Evolutionary conservation across 2,113 vertebrate species (phyloP).

Genomic region (Aythya baeri): DNA sequence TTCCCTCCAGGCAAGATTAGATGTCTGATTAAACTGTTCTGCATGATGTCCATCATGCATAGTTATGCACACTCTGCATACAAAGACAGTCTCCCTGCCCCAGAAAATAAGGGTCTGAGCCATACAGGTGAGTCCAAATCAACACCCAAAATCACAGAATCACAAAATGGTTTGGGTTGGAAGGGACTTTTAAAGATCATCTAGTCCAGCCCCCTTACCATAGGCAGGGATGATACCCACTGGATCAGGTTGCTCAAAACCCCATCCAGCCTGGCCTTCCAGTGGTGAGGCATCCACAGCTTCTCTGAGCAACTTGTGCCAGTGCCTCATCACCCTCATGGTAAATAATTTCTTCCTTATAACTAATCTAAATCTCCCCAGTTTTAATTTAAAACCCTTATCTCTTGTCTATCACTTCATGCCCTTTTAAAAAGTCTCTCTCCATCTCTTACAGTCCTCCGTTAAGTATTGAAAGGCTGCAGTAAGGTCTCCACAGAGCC

Average conservation of each 20-base stretch:
- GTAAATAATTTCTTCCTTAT: not conserved
- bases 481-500: not conserved
- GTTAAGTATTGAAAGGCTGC: not conserved
- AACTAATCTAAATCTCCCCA: not conserved
- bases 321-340: not conserved
- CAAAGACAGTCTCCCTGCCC: not conserved
- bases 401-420: not conserved
- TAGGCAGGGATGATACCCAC: not conserved
- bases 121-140: not conserved
- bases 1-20: constrained; percentile 21
- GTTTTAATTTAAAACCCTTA: not conserved
- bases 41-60: not conserved
- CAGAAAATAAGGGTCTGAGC: not conserved
- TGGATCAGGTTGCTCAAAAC: not conserved
- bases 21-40: constrained; percentile 26
- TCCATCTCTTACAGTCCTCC: not conserved
- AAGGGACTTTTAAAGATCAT: not conserved
- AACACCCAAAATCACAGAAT: not conserved
- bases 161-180: not conserved
- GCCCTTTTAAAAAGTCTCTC: not conserved
- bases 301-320: not conserved
- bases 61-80: not conserved
- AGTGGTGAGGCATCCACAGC: not conserved
- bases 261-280: not conserved
- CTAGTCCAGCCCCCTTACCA: not conserved